Evolutionary conservation across 2,113 vertebrate species (phyloP).

Genomic region (Cyanoderma ruficeps): DNA sequence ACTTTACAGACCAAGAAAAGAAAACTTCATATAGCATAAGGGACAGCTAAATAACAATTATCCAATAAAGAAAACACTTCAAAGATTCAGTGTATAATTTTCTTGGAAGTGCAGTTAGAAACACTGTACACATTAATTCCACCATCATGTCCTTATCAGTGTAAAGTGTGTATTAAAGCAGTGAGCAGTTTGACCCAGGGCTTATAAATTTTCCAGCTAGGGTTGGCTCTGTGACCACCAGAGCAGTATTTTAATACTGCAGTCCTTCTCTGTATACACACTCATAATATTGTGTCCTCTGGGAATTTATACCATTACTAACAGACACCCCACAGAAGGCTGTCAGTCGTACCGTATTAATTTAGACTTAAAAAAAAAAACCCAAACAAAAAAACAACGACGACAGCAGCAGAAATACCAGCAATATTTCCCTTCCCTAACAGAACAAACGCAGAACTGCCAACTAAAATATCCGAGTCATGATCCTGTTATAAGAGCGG

Average conservation of each 20-base stretch:
- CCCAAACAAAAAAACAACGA: background rate
- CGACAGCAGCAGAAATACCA: background rate
- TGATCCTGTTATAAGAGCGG: background rate
- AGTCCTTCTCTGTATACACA: background rate
- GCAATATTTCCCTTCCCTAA: background rate
- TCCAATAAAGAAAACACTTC: background rate
- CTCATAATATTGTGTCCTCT: accelerated
- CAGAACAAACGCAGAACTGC: background rate
- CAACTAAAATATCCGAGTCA: background rate
- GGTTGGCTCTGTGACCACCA: background rate
- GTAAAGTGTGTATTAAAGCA: background rate
- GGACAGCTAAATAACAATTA: background rate
- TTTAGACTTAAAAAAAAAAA: background rate
- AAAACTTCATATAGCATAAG: background rate
- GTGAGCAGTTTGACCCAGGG: background rate
- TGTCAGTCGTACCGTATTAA: background rate
- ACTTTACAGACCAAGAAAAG: background rate
- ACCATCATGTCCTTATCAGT: background rate
- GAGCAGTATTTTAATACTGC: background rate
- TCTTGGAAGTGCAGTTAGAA: background rate
- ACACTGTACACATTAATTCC: background rate
- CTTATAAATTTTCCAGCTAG: background rate
- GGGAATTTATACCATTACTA: background rate
- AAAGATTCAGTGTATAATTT: background rate
- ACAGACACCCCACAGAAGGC: background rate